Percentiles rank a stretch among this genome's conserved stretches.
phyloP scores from a whole-genome alignment of 2,113 vertebrate genomes.

The Microcebus jonahi region DNA sequence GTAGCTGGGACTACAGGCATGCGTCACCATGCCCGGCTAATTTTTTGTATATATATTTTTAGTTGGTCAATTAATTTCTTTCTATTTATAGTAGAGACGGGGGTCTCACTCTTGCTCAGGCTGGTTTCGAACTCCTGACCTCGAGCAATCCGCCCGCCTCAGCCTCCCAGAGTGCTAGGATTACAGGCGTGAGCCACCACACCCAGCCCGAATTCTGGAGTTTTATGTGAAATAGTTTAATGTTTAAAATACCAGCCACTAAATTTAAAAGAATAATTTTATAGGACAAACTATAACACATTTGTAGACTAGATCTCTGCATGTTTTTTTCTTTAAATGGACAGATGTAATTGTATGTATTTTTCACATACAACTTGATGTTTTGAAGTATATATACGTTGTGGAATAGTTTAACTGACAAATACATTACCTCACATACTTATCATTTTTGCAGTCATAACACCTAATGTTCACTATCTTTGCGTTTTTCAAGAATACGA shows the following conservation, averaged over 20 bases:
- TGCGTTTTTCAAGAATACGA: neutral
- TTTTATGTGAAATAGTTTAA: constrained; percentile 6
- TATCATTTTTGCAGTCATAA: neutral
- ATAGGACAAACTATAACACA: neutral
- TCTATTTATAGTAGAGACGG: no score
- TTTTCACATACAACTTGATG: neutral
- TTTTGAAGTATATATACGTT: neutral
- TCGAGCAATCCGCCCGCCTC: no score
- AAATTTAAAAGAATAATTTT: constrained; percentile 26
- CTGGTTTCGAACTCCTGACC: no score
- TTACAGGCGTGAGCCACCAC: no score
- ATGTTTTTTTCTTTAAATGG: neutral
- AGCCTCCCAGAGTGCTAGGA: no score
- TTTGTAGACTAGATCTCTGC: neutral
- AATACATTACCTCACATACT: no score
- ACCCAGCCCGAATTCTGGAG: neutral
- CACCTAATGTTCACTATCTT: neutral
- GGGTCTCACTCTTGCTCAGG: no score
- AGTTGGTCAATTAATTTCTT: no score
- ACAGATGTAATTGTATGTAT: neutral
- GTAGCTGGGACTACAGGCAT: no score
- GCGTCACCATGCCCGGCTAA: no score
- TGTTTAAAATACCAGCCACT: constrained; percentile 3
- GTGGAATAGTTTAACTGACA: neutral
- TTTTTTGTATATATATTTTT: no score